Conservation (phyloP, 1,140 invertebrate species). For the Drosophila sp. region DNA sequence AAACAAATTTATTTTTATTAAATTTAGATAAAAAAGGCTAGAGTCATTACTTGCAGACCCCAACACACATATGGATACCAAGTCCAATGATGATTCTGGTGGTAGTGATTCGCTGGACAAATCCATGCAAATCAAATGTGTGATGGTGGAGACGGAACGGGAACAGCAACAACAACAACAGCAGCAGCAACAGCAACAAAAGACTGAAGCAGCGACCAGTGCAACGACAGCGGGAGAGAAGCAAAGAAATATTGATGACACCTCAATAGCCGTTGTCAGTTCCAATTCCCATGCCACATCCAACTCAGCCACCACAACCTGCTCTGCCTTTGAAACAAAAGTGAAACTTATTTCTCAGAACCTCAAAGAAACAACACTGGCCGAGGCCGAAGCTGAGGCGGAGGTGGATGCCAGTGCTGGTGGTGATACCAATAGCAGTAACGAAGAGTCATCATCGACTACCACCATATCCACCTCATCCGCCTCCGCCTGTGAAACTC, state of each 20-base stretch:
- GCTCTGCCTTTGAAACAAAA: slow-evolving; percentile 72
- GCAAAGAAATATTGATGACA: slow-evolving; percentile 18
- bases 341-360: slow-evolving; percentile 77
- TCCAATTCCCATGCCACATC: slow-evolving; percentile 27
- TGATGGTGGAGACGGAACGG: slow-evolving; percentile 66
- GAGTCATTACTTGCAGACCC: slow-evolving; percentile 24
- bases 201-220: slow-evolving; percentile 39
- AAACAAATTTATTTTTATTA: slow-evolving; percentile 6
- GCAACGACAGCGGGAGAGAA: slow-evolving; percentile 24
- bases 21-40: slow-evolving; percentile 11
- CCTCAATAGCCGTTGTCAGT: slow-evolving; percentile 14
- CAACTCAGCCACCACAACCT: slow-evolving; percentile 43
- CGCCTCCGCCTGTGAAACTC: slow-evolving; percentile 35
- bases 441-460: slow-evolving; percentile 27
- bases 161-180: slow-evolving; percentile 28
- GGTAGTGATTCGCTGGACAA: slow-evolving; percentile 76
- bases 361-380: slow-evolving; percentile 75
- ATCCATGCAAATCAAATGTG: slow-evolving; percentile 77
- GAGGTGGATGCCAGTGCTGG: slow-evolving; percentile 20
- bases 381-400: slow-evolving; percentile 32
- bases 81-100: slow-evolving; percentile 74
- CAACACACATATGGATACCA: slow-evolving; percentile 64
- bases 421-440: slow-evolving; percentile 30
- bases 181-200: slow-evolving; percentile 49
- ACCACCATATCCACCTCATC: slow-evolving; percentile 40